Evolutionary conservation across 2,797 vertebrate species (phyloP), one percentile per base, ranked within the genome.

Genomic region (Argentina silus): DNA sequence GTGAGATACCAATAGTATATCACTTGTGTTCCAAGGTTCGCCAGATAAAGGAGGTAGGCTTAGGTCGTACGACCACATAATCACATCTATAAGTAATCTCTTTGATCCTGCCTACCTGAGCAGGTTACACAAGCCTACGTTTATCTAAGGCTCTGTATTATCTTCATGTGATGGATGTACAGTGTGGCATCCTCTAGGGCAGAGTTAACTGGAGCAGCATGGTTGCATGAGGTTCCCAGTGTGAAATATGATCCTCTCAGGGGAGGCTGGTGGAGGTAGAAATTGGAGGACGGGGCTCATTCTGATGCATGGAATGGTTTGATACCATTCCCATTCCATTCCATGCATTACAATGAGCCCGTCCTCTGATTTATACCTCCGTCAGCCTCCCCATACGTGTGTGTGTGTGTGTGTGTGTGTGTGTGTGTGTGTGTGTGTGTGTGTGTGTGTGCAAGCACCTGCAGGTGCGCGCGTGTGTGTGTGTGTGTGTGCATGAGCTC

Each of bases 1-100:
- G 78, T 76, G 71, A 82, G 72, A 64, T 76, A 63, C 55, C 42
- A 47, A 48, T 71, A 61, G 72, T 76, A 78, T 88, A 90, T 91
- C 81, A 81, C 71, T 69, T 9, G 50, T 61, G 78, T 85, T 89
- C 86, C 92, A 91, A 88, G 91, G 82, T 36, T 4, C 75, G 19
- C 11, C 27, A 59, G 90, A 93, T 92, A 91, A 92, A n/a, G 10
- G 10, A 56, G 63, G 36, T 17, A n/a, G 44, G 47, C 15, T 50
- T 7, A 67, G 59, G 51, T n/a, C 23, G 42, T 56, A 21, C 23
- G 2, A 44, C 62, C 82, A 76, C 85, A 75, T 82, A 81, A 86
- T 89, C 83, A 81, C 72, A 77, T 77, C 69, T 78, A 50, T 27
- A 70, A 60, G 15, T 56, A 53, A 71, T 81, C 75, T 75, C 79